Conservation (phyloP, 37 sponge, comb jelly and placozoan species). For the Geodia barretti region DNA sequence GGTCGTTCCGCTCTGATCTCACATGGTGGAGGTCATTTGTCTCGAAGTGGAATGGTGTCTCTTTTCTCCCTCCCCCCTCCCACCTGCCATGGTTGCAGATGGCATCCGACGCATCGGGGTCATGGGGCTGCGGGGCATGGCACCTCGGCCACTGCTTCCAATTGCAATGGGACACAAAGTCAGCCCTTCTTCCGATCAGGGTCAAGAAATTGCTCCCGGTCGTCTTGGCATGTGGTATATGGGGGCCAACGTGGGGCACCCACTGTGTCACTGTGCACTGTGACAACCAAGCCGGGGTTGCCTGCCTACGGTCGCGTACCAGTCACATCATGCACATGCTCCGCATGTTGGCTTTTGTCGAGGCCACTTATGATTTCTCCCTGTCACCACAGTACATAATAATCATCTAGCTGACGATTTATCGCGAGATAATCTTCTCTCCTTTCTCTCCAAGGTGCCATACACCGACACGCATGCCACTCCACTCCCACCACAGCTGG, state of each 20-base stretch:
- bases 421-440: conserved; percentile 30
- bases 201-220: conserved; percentile 49
- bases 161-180: conserved; percentile 21
- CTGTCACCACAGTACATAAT: conserved; percentile 1
- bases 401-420: conserved; percentile 55
- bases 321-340: conserved; percentile 43
- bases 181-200: conserved; percentile 15
- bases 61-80: background rate
- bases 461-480: background rate
- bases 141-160: conserved; percentile 36
- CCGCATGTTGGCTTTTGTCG: conserved; percentile 23
- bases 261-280: conserved; percentile 22
- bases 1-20: background rate
- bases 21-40: conserved; percentile 1
- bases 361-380: background rate
- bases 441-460: conserved; percentile 39
- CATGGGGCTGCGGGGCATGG: conserved; percentile 63
- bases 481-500: background rate
- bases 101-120: background rate
- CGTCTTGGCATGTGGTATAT: conserved; percentile 17
- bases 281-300: conserved; percentile 59
- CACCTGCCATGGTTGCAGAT: background rate
- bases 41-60: background rate
- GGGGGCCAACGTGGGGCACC: conserved; percentile 35
- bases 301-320: conserved; percentile 2